Evolutionary conservation across 2,113 vertebrate species (phyloP).

Genomic region (Dipodomys ordii): DNA sequence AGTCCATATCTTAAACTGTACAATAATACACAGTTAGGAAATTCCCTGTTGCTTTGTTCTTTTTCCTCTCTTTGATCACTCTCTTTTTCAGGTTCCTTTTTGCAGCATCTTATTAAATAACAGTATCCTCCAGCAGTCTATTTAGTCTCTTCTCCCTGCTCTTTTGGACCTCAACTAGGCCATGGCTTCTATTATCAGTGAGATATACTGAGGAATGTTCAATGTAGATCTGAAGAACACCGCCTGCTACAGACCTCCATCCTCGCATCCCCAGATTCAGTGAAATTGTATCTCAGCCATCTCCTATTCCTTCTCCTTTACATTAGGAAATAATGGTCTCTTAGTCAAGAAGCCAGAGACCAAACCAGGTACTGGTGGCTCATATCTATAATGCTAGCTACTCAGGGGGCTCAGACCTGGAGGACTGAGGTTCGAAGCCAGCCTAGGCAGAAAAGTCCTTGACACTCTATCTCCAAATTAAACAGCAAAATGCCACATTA

Average conservation of each 20-base stretch:
- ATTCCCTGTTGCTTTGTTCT: not conserved
- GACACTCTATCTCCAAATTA: too few relatives aligned
- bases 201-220: not conserved
- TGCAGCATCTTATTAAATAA: not conserved
- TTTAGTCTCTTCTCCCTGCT: not conserved
- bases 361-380: not conserved
- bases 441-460: too few relatives aligned
- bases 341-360: slow-evolving; percentile 22
- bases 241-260: not conserved
- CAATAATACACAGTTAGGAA: not conserved
- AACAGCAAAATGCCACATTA: too few relatives aligned
- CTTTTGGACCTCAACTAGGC: not conserved
- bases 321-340: not conserved
- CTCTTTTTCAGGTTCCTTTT: not conserved
- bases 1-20: not conserved
- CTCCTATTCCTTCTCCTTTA: not conserved
- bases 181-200: not conserved
- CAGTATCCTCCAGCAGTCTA: not conserved
- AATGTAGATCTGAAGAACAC: not conserved
- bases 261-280: not conserved
- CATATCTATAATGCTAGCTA: too few relatives aligned
- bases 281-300: not conserved
- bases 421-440: too few relatives aligned
- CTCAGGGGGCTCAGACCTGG: too few relatives aligned
- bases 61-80: not conserved